Evolutionary conservation across 2,797 vertebrate genomes (phyloP).

Genomic region (Erithacus rubecula): DNA sequence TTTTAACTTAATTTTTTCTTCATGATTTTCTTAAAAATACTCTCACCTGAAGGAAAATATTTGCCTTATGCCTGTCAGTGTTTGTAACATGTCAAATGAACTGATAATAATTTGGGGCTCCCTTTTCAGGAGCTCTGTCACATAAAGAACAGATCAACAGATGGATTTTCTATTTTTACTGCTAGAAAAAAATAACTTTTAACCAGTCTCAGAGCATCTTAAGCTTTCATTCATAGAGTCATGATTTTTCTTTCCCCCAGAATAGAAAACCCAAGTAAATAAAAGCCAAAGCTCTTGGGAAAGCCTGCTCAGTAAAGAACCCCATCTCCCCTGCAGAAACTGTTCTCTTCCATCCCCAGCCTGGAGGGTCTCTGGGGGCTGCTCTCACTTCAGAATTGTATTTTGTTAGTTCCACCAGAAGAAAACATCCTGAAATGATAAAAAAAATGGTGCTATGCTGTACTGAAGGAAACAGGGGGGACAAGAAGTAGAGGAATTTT

Average conservation of each 20-base stretch:
- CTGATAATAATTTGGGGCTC: not conserved
- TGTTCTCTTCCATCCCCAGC: not conserved
- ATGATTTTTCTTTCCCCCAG: not conserved
- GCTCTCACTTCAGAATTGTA: not conserved
- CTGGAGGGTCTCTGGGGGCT: rapidly evolving
- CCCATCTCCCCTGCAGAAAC: not conserved
- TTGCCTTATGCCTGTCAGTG: not conserved
- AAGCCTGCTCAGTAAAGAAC: not conserved
- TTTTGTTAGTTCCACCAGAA: not conserved
- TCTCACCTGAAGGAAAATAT: not conserved
- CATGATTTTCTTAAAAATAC: not conserved
- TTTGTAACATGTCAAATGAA: not conserved
- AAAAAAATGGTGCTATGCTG: not conserved
- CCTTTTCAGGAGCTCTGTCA: not conserved
- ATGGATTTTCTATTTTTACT: not conserved
- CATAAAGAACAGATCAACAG: not conserved
- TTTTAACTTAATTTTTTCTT: not conserved
- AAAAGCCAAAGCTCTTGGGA: not conserved
- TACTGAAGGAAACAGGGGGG: not conserved
- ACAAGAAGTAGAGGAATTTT: not conserved
- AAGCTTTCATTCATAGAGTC: not conserved
- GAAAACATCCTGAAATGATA: not conserved
- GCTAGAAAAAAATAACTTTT: not conserved
- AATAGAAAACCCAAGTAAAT: not conserved
- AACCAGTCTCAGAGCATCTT: not conserved